These are phyloP conservation scores for Leptopilina clavipes DNA, from an alignment of 1,140 invertebrate genomes.

Conservation along the genomic window DNA sequence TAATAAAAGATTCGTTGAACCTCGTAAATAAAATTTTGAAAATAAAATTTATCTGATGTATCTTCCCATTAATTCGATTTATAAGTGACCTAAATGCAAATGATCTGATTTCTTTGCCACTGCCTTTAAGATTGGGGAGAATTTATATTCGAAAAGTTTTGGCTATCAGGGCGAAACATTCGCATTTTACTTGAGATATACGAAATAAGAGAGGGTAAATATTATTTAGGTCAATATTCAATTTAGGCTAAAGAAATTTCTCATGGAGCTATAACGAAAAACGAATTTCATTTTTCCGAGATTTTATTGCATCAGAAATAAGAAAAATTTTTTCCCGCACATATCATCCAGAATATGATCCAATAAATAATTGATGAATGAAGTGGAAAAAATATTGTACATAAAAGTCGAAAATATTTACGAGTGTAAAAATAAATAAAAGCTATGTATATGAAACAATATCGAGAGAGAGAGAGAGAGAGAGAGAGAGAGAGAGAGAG, in stretches of 20 bases:
- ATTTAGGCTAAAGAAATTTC: background rate
- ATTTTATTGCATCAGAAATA: background rate
- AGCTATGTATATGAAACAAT: background rate
- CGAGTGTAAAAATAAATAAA: background rate
- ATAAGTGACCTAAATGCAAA: slow-evolving; percentile 4
- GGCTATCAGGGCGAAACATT: background rate
- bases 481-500: no score
- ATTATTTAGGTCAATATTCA: slow-evolving; percentile 26
- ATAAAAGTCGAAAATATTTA: background rate
- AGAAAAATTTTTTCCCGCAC: background rate
- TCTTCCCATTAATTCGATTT: slow-evolving; percentile 42
- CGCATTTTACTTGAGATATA: background rate
- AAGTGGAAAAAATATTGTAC: background rate
- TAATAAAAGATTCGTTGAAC: no score
- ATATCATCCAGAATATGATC: background rate
- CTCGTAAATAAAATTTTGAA: background rate
- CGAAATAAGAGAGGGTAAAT: background rate
- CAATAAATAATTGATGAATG: slow-evolving; percentile 1
- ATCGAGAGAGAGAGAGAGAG: no score
- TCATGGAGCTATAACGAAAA: background rate
- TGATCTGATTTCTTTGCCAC: background rate
- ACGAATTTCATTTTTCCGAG: background rate
- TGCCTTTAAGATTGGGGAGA: background rate
- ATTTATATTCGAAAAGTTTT: background rate
- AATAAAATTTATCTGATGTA: background rate